Evolutionary conservation across 2,888 invertebrate genomes (phyloP), one percentile per base, ranked within the genome.

Genomic region (Cryptocephalus primarius): DNA sequence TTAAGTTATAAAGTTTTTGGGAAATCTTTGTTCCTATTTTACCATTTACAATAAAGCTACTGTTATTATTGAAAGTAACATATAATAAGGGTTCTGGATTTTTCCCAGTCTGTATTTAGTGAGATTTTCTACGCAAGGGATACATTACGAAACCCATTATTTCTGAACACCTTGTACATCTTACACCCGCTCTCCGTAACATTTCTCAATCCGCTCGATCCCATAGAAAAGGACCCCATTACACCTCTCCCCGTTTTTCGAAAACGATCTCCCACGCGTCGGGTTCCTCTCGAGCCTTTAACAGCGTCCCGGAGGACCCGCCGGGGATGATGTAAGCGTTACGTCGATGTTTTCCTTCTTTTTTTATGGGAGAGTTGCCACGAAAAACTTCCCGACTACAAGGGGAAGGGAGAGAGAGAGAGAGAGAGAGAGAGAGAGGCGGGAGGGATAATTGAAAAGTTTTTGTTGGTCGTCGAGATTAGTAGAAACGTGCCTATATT

Each of bases 311-410:
- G 40, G 22, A 40, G 40, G 40, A 40, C 40, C 40, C 3, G n/a
- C 22, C 12, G 22, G 22, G 22, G 22, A 22, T 22, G 22, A 22
- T 22, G 22, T 22, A 22, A 22, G 22, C 22, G 22, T 22, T 22
- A 22, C 22, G 22, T 22, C 22, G 22, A 22, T 22, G 22, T 22
- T 22, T 22, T 22, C 22, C 22, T 22, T 22, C 22, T 22, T 45
- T 68, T 67, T 67, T 68, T 68, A 64, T 68, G 67, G 67, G 67
- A 68, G 67, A 67, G 62, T 66, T 63, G 57, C 59, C 58, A 59
- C 59, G 56, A 31, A 22, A 22, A 22, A 22, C 22, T 22, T 22
- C 22, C 22, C 22, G 22, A 22, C 22, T 6, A 22, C 6, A 22
- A 6, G 6, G 22, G 22, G 3, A 6, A 22, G 22, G 22, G 22